A percentile compares a stretch with the other conserved stretches of the same genome.
These are phyloP conservation scores for Dromococcyx pavoninus DNA, from an alignment of 2,797 vertebrate genomes.

Conservation along the genomic window DNA sequence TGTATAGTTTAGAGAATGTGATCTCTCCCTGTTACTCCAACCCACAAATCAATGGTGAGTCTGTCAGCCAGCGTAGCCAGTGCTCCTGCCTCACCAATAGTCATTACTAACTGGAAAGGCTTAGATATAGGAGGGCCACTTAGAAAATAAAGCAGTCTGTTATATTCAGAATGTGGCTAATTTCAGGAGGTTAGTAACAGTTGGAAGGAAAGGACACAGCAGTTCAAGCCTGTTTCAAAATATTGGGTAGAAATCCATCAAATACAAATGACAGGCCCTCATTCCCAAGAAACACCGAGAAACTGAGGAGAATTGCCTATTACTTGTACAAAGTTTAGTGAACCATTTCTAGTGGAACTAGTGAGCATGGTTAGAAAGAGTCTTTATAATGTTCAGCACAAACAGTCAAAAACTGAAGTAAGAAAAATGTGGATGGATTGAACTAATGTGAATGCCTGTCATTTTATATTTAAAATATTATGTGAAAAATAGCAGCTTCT, in stretches of 20 bases:
- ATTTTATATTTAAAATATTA: neutral
- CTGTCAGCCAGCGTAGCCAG: neutral
- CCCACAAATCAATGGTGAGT: neutral
- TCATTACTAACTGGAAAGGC: neutral
- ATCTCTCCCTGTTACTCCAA: neutral
- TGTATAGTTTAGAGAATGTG: rapidly evolving
- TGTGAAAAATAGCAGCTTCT: neutral
- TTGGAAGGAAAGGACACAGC: neutral
- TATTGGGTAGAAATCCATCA: neutral
- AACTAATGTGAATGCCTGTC: neutral
- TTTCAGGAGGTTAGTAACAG: neutral
- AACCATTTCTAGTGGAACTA: neutral
- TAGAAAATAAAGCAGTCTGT: neutral
- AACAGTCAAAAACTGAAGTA: neutral
- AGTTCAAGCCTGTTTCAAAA: neutral
- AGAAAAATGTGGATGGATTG: neutral
- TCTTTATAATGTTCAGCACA: neutral
- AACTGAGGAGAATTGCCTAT: neutral
- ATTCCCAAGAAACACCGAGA: neutral
- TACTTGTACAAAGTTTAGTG: neutral
- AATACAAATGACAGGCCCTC: neutral
- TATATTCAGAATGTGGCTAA: neutral
- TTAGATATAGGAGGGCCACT: neutral
- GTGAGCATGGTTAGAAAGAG: neutral
- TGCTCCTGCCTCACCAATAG: neutral